These are phyloP conservation scores for Amiota mariae DNA, from an alignment of 2,888 invertebrate species.

Conservation along the genomic window DNA sequence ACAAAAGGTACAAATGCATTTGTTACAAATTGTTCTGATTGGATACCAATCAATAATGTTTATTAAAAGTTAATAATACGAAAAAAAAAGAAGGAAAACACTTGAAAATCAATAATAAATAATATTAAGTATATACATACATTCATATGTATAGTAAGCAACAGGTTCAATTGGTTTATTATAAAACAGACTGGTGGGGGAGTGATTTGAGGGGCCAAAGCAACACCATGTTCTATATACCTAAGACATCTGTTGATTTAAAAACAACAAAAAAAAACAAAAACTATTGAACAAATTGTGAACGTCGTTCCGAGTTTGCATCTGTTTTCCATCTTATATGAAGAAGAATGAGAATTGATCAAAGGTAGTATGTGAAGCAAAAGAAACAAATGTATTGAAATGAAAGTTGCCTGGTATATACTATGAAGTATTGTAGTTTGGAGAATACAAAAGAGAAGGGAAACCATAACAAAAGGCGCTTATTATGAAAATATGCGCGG, in stretches of 20 bases:
- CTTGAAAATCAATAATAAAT: not conserved
- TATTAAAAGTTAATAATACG: not conserved
- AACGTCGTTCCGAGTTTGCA: not conserved
- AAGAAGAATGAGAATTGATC: conserved; percentile 18
- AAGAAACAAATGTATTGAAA: not conserved
- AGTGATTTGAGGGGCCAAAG: too few species aligned
- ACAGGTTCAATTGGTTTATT: conserved; percentile 19
- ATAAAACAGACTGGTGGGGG: too few species aligned
- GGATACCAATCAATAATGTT: not conserved
- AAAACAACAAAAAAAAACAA: not conserved
- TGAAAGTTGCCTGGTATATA: not conserved
- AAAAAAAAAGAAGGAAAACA: not conserved
- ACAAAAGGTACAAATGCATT: conserved; percentile 6
- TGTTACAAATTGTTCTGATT: not conserved
- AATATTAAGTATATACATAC: not conserved
- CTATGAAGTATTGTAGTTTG: too few species aligned
- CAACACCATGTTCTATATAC: too few species aligned
- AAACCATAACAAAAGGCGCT: conserved; percentile 3
- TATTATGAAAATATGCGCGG: conserved; percentile 26
- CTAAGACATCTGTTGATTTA: not conserved
- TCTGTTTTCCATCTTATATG: conserved; percentile 11
- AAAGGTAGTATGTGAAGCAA: not conserved
- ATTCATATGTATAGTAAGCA: too few species aligned
- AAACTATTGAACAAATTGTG: conserved; percentile 7
- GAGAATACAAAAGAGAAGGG: not conserved